Evolutionary conservation across 2,113 vertebrate species (phyloP), one percentile per base, ranked within the genome.

Genomic region (Sus scrofa): DNA sequence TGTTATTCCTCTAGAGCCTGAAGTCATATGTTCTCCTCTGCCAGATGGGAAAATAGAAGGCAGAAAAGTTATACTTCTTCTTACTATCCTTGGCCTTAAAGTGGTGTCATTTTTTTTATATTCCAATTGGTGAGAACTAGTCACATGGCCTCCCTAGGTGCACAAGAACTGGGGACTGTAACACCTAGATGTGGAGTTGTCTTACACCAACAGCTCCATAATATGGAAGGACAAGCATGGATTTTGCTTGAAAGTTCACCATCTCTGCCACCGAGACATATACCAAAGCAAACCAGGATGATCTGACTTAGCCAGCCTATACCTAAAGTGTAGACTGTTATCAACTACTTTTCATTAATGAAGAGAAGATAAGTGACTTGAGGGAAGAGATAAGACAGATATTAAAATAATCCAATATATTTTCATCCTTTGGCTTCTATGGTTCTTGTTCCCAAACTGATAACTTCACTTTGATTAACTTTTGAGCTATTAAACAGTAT

Each of bases 1-100:
- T 90, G 16, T 54, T 91, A 54, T 67, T 85, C 50, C 68, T 71
- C 60, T 14, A 19, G 62, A 84, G 50, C 60, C 77, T 27, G 30
- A 26, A 83, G 50, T 19, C 20, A 52, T 96, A 62, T 94, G 27
- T 34, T 73, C 50, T 65, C 19, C 13, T 90, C 44, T 68, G 75
- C n/a, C n/a, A 97, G 86, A 32, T 67, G 56, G 70, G 56, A 94
- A 94, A 92, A 9, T 22, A 77, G 37, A 78, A 91, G 70, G 71
- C 22, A 37, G 14, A 90, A 94, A 75, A 89, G 54, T 39, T 44
- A 54, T 15, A 79, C 62, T 32, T 81, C 62, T 95, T 70, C 44
- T 86, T 70, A 74, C 83, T 60, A 71, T 39, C 70, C 44, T 52
- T 94, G 68, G 62, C 16, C 63, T 68, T 73, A 56, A 87, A 81